A percentile compares a stretch with the other conserved stretches of the same genome.
These are phyloP conservation scores for Plebejus anna DNA, from an alignment of 2,888 invertebrate species.

Conservation along the genomic window DNA sequence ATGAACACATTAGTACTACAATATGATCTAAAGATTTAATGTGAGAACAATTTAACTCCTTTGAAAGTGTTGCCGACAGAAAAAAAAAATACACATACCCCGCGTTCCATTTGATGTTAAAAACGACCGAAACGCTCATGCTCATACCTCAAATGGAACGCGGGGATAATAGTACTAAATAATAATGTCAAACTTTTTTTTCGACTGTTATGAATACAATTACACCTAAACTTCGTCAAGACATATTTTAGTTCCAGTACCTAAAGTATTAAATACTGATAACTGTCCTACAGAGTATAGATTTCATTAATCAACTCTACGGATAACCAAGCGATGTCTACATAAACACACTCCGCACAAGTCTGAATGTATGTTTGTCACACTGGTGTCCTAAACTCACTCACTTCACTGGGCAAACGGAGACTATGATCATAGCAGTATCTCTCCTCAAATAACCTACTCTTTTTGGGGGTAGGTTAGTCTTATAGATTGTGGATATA, in stretches of 20 bases:
- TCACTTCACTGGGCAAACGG: not conserved
- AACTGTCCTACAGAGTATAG: slow-evolving; percentile 15
- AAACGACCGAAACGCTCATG: too few species aligned
- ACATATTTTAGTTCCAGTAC: not conserved
- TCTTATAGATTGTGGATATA: too few species aligned
- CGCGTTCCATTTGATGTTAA: too few species aligned
- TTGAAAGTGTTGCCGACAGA: not conserved
- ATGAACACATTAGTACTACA: not conserved
- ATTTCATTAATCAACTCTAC: slow-evolving; percentile 10
- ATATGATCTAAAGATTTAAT: not conserved
- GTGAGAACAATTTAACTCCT: not conserved
- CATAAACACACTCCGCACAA: not conserved
- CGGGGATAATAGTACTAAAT: not conserved
- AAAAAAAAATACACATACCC: not conserved
- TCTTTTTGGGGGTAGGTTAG: too few species aligned
- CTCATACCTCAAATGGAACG: too few species aligned
- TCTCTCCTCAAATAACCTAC: not conserved
- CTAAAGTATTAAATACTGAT: slow-evolving; percentile 20
- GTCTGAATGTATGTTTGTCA: not conserved
- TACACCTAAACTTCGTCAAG: not conserved
- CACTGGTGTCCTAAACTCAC: slow-evolving; percentile 3
- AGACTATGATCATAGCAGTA: slow-evolving; percentile 1
- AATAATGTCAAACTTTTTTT: not conserved
- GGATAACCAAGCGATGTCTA: slow-evolving; percentile 10
- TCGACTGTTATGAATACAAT: not conserved